These are phyloP conservation scores for Centropus unirufus DNA, from an alignment of 2,113 vertebrate species.

Conservation along the genomic window DNA sequence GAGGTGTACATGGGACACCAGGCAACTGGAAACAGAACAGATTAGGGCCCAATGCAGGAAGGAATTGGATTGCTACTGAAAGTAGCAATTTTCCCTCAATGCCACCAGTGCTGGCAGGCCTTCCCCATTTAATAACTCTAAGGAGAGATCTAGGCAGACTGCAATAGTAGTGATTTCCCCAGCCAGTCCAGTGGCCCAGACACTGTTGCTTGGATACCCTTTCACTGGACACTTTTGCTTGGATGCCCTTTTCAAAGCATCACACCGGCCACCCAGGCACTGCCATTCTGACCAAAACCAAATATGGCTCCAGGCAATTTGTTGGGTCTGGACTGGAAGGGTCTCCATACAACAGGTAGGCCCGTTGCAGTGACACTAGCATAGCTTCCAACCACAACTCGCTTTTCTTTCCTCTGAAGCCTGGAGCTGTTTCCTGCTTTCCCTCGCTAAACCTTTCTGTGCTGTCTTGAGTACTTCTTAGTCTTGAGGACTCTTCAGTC, in stretches of 20 bases:
- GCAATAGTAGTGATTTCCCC: not conserved
- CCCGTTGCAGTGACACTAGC: not conserved
- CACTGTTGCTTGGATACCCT: not conserved
- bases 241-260: not conserved
- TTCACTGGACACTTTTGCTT: not conserved
- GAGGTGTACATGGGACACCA: fast-evolving
- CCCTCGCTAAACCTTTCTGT: not conserved
- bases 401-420: not conserved
- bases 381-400: not conserved
- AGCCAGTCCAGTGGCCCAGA: not conserved
- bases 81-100: not conserved
- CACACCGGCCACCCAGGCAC: not conserved
- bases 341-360: not conserved
- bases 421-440: not conserved
- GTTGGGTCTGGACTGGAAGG: not conserved
- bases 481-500: not conserved
- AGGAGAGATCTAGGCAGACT: not conserved
- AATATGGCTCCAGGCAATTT: not conserved
- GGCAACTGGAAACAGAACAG: not conserved
- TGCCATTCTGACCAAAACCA: not conserved
- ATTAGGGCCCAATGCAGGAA: not conserved
- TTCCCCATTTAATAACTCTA: not conserved
- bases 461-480: not conserved
- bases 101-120: not conserved
- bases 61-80: not conserved